Percentiles rank a stretch among this genome's conserved stretches.
These are phyloP conservation scores for Idaea dimidiata DNA, from an alignment of 2,888 invertebrate genomes.

Conservation along the genomic window DNA sequence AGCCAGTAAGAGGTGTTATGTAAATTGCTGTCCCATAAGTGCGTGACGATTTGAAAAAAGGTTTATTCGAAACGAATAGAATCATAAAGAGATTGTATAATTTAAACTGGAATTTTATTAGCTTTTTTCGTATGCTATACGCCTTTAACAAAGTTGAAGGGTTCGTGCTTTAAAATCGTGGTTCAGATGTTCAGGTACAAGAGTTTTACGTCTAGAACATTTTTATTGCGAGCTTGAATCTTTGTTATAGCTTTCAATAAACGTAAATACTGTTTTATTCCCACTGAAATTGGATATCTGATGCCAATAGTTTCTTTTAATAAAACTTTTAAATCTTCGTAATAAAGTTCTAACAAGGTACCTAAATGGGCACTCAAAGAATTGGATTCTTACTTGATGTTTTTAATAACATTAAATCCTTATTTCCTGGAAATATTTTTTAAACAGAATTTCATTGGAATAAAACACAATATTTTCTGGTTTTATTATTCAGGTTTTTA, in stretches of 20 bases:
- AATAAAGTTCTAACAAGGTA: background rate
- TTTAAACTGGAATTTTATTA: constrained; percentile 6
- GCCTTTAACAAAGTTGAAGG: background rate
- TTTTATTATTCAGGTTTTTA: too few species aligned
- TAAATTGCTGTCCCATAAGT: constrained; percentile 46
- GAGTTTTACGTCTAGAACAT: constrained; percentile 1
- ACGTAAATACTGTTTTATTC: background rate
- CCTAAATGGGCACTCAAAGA: background rate
- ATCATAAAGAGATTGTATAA: constrained; percentile 4
- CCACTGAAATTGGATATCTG: background rate
- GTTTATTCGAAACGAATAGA: constrained; percentile 6
- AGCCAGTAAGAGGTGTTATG: constrained; percentile 60
- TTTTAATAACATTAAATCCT: background rate
- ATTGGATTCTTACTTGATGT: background rate
- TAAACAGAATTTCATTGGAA: too few species aligned
- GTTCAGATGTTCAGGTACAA: background rate
- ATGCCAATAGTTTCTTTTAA: background rate
- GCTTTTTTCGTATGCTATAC: constrained; percentile 3
- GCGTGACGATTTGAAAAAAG: constrained; percentile 45
- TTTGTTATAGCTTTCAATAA: background rate
- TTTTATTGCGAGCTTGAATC: background rate
- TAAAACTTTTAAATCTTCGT: background rate
- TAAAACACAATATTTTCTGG: too few species aligned
- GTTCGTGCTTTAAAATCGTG: background rate
- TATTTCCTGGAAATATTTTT: background rate